These are phyloP conservation scores for Xanthostigma xanthostigma DNA, from an alignment of 2,888 invertebrate species.

Conservation along the genomic window DNA sequence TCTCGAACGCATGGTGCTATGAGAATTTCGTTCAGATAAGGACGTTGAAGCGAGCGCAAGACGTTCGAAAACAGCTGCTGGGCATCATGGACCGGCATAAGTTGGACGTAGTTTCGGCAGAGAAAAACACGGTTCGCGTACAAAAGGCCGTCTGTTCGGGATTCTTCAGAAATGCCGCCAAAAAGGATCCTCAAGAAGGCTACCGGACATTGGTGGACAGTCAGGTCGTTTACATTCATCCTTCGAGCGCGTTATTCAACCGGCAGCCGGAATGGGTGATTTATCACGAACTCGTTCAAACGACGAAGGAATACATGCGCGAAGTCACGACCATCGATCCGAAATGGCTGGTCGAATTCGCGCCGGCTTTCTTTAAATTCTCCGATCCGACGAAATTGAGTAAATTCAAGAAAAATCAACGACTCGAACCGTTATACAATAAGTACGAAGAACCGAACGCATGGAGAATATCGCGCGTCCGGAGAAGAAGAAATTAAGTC, in stretches of 20 bases:
- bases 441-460: slow-evolving; percentile 99
- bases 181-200: slow-evolving; percentile 97
- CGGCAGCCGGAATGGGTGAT: slow-evolving; percentile 99
- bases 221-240: slow-evolving; percentile 98
- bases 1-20: slow-evolving; percentile 98
- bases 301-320: slow-evolving; percentile 98
- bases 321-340: slow-evolving; percentile 95
- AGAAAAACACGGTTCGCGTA: slow-evolving; percentile 84
- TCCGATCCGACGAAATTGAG: slow-evolving; percentile 96
- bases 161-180: slow-evolving; percentile 96
- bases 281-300: slow-evolving; percentile 96
- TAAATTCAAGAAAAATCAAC: slow-evolving; percentile 97
- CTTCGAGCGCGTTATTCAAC: slow-evolving; percentile 94
- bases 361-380: slow-evolving; percentile 97
- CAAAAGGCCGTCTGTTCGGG: slow-evolving; percentile 98
- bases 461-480: slow-evolving; percentile 92
- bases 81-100: slow-evolving; percentile 98
- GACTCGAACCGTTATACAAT: slow-evolving; percentile 93
- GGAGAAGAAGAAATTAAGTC: slow-evolving; percentile 68
- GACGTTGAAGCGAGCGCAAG: slow-evolving; percentile 92
- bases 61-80: slow-evolving; percentile 91
- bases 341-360: slow-evolving; percentile 98
- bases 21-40: slow-evolving; percentile 98
- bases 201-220: slow-evolving; percentile 95
- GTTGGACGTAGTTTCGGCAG: slow-evolving; percentile 91